Percentiles rank a stretch among this genome's conserved stretches.
Conservation (phyloP, 2,888 invertebrate genomes). For the Macrostomum cliftonense region DNA sequence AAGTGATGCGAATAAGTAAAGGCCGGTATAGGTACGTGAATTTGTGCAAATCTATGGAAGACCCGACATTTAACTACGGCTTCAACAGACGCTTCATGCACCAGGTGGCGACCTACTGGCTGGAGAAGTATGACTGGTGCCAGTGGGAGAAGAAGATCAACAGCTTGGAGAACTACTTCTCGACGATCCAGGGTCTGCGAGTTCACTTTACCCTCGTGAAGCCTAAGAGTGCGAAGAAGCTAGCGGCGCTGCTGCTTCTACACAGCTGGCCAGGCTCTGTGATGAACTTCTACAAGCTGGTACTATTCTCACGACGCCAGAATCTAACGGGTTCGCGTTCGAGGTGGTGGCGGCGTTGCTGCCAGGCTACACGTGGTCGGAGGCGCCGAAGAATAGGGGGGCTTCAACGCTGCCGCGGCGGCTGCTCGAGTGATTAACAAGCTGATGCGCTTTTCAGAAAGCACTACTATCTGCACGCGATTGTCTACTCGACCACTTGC, state of each 20-base stretch:
- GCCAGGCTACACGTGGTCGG: too few relatives aligned
- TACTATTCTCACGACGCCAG: too few relatives aligned
- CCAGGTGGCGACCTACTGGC: constrained; percentile 49
- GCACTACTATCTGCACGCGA: too few relatives aligned
- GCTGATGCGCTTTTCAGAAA: too few relatives aligned
- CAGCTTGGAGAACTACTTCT: constrained; percentile 53
- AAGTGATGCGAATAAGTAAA: too few relatives aligned
- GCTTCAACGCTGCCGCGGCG: too few relatives aligned
- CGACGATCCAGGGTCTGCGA: constrained; percentile 54
- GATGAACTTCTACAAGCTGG: constrained; percentile 58
- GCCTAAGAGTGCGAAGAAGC: constrained; percentile 35
- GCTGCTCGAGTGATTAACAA: too few relatives aligned
- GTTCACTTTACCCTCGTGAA: constrained; percentile 57
- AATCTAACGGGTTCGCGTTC: constrained; percentile 21
- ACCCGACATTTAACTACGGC: too few relatives aligned
- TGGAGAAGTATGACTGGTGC: constrained; percentile 51
- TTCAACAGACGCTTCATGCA: too few relatives aligned
- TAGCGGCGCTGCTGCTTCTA: constrained; percentile 48
- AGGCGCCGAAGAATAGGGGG: too few relatives aligned
- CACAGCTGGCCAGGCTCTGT: constrained; percentile 74
- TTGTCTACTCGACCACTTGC: constrained; percentile 60
- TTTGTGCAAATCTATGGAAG: too few relatives aligned
- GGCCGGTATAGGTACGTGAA: too few relatives aligned
- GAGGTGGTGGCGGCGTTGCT: constrained; percentile 41
- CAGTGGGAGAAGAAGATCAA: constrained; percentile 54